Evolutionary conservation across 2,113 vertebrate genomes (phyloP).

Genomic region (Plestiodon gilberti): DNA sequence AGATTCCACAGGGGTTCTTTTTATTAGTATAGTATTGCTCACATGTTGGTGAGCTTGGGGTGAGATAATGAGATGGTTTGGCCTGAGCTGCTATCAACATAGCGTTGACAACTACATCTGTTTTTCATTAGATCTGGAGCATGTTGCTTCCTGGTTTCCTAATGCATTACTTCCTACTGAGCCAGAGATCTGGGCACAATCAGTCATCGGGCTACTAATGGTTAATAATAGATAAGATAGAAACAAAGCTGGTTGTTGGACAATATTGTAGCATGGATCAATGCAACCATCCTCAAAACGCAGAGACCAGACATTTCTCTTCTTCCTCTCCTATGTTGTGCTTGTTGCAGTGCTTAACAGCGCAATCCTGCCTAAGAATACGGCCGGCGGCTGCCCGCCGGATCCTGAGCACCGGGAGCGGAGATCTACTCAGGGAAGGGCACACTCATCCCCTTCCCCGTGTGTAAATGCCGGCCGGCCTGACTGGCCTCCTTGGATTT

Average conservation of each 20-base stretch:
- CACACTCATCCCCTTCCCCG: too few species aligned
- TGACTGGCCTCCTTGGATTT: too few species aligned
- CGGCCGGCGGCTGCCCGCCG: too few species aligned
- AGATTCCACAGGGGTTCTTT: neutral
- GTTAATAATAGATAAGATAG: conserved; percentile 18
- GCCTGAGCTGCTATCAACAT: neutral
- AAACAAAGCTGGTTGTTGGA: neutral
- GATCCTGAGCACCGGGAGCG: too few species aligned
- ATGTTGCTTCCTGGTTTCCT: neutral
- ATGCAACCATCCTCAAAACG: neutral
- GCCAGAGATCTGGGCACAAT: neutral
- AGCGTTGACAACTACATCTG: neutral
- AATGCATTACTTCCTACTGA: neutral
- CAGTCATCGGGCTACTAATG: neutral
- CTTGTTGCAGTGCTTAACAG: neutral
- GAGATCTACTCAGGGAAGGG: too few species aligned
- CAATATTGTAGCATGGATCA: neutral
- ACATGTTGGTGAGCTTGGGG: neutral
- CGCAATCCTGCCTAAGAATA: too few species aligned
- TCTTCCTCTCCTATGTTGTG: neutral
- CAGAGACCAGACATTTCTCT: neutral
- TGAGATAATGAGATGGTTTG: neutral
- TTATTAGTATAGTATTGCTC: neutral
- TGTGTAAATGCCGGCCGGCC: too few species aligned
- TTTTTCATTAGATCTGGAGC: conserved; percentile 11